Conservation (phyloP, 2,888 invertebrate genomes). For the Macropis europaea region DNA sequence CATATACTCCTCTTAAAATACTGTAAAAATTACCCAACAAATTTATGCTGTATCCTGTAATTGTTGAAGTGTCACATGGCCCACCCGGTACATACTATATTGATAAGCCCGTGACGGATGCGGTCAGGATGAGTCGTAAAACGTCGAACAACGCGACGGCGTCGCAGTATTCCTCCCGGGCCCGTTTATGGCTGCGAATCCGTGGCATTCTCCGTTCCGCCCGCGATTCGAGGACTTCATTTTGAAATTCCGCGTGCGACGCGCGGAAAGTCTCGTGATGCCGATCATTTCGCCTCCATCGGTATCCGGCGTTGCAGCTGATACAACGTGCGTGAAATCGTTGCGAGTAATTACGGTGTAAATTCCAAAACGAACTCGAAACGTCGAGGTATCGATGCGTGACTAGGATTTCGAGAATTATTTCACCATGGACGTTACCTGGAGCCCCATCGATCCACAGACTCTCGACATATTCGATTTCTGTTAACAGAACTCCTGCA, state of each 20-base stretch:
- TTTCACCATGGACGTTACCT: no score
- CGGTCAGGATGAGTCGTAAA: no score
- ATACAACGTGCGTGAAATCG: conserved; percentile 25
- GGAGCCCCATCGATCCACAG: no score
- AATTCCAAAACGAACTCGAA: conserved; percentile 7
- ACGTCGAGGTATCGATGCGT: background rate
- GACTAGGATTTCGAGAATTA: background rate
- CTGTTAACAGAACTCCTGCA: no score
- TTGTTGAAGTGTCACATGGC: no score
- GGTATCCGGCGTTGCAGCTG: conserved; percentile 9
- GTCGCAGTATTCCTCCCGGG: background rate
- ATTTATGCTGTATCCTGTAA: no score
- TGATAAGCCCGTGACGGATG: no score
- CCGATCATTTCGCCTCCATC: conserved; percentile 15
- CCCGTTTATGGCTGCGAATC: conserved; percentile 8
- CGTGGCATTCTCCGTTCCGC: background rate
- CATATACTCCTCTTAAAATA: no score
- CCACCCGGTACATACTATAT: no score
- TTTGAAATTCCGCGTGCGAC: conserved; percentile 36
- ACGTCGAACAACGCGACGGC: conserved; percentile 13
- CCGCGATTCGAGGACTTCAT: conserved; percentile 26
- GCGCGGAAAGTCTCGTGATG: conserved; percentile 23
- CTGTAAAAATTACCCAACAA: no score
- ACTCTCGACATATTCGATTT: no score
- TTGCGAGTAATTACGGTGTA: conserved; percentile 30